phyloP scores from a whole-genome alignment of 64 coral and sea anemone species.

The Stylophora pistillata region DNA sequence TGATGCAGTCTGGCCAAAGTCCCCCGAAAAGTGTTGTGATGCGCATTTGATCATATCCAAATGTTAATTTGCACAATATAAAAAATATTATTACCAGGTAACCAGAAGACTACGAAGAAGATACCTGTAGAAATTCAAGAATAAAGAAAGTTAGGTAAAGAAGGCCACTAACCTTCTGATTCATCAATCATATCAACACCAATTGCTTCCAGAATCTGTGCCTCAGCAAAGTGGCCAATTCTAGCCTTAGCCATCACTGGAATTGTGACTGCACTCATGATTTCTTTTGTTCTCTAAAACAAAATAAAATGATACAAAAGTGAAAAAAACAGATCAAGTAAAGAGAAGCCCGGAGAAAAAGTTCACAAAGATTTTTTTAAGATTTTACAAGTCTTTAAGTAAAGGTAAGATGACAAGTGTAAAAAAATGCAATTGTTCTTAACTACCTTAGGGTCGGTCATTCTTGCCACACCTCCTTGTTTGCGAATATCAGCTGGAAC shows the following conservation, averaged over 20 bases:
- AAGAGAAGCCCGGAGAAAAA: too few species aligned
- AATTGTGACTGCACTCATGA: constrained; percentile 94
- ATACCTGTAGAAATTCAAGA: neutral
- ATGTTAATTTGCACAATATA: too few species aligned
- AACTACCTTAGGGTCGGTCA: constrained; percentile 95
- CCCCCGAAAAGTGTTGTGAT: too few species aligned
- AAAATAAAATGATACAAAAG: too few species aligned
- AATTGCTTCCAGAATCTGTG: constrained; percentile 92
- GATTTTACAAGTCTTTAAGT: neutral
- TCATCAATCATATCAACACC: constrained; percentile 99
- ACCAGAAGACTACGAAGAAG: too few species aligned
- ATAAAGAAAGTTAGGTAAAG: neutral
- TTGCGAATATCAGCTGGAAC: constrained; percentile 94
- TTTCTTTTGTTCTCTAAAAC: constrained; percentile 88
- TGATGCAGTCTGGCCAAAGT: too few species aligned
- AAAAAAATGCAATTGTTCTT: neutral
- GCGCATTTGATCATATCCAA: too few species aligned
- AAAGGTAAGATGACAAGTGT: too few species aligned
- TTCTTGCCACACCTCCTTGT: constrained; percentile 94
- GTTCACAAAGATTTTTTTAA: too few species aligned
- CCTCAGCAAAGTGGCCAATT: constrained; percentile 99
- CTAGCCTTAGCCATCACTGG: constrained; percentile 98
- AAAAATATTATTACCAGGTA: too few species aligned
- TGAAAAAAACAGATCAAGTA: too few species aligned
- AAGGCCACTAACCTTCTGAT: constrained; percentile 75